Percentiles rank a stretch among this genome's conserved stretches.
Conservation (phyloP, 1,140 invertebrate genomes). For the Drosophila ercepeae region DNA sequence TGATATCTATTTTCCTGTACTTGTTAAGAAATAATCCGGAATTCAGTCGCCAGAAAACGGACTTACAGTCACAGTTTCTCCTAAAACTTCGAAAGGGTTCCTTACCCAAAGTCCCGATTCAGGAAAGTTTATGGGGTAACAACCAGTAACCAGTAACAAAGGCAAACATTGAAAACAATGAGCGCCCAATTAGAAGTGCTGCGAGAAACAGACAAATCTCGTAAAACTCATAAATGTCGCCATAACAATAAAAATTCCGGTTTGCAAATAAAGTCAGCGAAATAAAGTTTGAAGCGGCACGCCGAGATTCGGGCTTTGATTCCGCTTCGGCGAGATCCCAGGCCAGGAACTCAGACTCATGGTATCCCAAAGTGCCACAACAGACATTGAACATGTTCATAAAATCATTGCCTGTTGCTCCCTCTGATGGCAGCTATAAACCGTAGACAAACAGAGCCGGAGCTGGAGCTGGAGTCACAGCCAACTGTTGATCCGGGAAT, state of each 20-base stretch:
- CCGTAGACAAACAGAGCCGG: slow-evolving; percentile 26
- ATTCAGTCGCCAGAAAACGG: background rate
- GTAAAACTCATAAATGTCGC: slow-evolving; percentile 73
- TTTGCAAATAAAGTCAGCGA: slow-evolving; percentile 74
- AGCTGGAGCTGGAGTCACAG: slow-evolving; percentile 25
- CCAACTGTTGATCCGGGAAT: slow-evolving; percentile 76
- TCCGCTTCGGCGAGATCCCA: background rate
- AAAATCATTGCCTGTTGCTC: slow-evolving; percentile 75
- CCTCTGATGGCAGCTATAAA: slow-evolving; percentile 38
- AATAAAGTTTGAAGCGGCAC: slow-evolving; percentile 61
- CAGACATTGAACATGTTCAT: slow-evolving; percentile 68
- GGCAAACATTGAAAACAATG: slow-evolving; percentile 50
- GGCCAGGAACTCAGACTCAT: slow-evolving; percentile 1
- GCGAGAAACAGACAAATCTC: slow-evolving; percentile 50
- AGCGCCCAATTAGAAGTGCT: slow-evolving; percentile 57
- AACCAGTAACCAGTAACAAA: slow-evolving; percentile 29
- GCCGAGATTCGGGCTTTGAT: slow-evolving; percentile 48
- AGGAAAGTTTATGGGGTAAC: slow-evolving; percentile 12
- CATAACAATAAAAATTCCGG: slow-evolving; percentile 81
- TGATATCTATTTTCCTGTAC: too few relatives aligned
- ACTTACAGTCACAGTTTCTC: background rate
- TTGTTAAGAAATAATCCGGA: too few relatives aligned
- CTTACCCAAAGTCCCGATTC: background rate
- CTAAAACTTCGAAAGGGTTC: background rate
- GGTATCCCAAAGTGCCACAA: slow-evolving; percentile 21